phyloP scores from a whole-genome alignment of 2,113 vertebrate genomes.

The Eulemur rufifrons region DNA sequence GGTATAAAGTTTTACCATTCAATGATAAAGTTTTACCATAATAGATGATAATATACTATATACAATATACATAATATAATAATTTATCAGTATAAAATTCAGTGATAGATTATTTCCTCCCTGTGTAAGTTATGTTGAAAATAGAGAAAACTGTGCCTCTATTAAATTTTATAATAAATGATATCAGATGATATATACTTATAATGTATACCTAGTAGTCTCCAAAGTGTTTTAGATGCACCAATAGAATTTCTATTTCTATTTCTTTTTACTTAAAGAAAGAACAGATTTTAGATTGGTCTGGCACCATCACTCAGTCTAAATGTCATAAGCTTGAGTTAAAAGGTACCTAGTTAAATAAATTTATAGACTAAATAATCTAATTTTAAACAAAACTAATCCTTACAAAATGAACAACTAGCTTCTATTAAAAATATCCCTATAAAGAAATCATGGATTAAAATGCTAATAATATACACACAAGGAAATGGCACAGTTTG shows the following conservation, averaged over 20 bases:
- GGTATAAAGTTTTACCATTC: not conserved
- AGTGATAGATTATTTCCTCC: not conserved
- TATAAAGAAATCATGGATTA: not conserved
- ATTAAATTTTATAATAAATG: not conserved
- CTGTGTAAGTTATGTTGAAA: not conserved
- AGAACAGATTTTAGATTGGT: not conserved
- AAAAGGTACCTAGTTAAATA: not conserved
- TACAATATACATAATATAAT: too few species aligned
- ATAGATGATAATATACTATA: not conserved
- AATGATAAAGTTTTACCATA: not conserved
- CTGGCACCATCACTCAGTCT: not conserved
- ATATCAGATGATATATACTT: not conserved
- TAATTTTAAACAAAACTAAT: not conserved
- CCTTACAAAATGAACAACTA: not conserved
- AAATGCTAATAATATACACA: not conserved
- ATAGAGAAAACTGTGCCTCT: not conserved
- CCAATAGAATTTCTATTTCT: not conserved
- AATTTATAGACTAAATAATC: conserved; percentile 16
- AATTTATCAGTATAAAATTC: not conserved
- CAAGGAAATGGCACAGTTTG: not conserved
- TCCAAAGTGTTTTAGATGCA: not conserved
- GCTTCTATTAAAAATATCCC: not conserved
- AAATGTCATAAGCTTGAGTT: not conserved
- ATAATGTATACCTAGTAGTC: not conserved
- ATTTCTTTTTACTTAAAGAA: not conserved